Percentiles rank a stretch among this genome's conserved stretches.
Conservation (phyloP, 2,797 vertebrate species). For the Pangasius krempfi region DNA sequence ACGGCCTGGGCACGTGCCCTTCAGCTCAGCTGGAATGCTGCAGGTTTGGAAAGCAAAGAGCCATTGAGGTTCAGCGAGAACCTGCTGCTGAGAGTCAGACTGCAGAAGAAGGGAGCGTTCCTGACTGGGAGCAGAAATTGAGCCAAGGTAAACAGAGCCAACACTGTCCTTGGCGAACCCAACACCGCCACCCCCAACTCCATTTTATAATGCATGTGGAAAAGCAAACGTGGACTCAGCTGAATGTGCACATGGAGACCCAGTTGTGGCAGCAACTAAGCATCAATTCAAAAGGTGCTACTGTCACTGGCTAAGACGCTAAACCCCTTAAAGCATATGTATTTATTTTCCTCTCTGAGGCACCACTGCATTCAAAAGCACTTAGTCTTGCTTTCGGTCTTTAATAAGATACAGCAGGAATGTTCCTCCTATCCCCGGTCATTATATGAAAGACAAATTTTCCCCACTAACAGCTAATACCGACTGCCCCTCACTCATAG, state of each 20-base stretch:
- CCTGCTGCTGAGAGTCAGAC: constrained; percentile 50
- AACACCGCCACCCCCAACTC: not conserved
- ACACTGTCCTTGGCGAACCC: constrained; percentile 57
- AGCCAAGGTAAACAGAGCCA: constrained; percentile 60
- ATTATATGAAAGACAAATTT: constrained; percentile 36
- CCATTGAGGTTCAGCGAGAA: constrained; percentile 45
- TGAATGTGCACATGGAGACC: constrained; percentile 34
- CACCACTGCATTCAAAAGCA: constrained; percentile 39
- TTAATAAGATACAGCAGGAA: constrained; percentile 18
- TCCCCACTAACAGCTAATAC: not conserved
- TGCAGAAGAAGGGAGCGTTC: constrained; percentile 51
- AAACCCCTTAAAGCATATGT: constrained; percentile 16
- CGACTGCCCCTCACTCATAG: not conserved
- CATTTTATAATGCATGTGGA: constrained; percentile 44
- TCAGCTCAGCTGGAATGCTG: constrained; percentile 29
- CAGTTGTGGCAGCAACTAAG: constrained; percentile 31
- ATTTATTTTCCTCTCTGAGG: constrained; percentile 40
- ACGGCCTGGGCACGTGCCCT: constrained; percentile 20
- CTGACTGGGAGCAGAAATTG: constrained; percentile 44
- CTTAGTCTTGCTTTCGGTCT: constrained; percentile 6
- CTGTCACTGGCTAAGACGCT: constrained; percentile 36
- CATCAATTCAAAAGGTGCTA: constrained; percentile 41
- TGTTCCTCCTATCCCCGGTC: constrained; percentile 3
- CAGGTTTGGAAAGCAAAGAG: constrained; percentile 43
- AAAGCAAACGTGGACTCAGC: constrained; percentile 43